phyloP scores from a whole-genome alignment of 2,888 invertebrate genomes.

The Gari tellinella region DNA sequence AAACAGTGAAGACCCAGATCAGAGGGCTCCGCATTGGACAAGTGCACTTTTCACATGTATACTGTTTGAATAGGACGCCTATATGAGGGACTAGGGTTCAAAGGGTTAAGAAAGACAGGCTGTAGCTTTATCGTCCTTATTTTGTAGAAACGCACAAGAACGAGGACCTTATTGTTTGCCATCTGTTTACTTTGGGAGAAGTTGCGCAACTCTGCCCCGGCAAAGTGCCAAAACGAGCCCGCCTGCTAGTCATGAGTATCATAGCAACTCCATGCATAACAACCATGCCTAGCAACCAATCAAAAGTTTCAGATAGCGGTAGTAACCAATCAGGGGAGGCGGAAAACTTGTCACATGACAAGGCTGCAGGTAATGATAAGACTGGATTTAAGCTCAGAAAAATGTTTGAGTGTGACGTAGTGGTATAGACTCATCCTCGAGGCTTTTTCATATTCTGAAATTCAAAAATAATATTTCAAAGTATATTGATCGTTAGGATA shows the following conservation, averaged over 20 bases:
- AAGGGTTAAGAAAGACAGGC: too few species aligned
- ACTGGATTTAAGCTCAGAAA: too few species aligned
- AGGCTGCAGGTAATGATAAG: neutral
- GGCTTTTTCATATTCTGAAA: too few species aligned
- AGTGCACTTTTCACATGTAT: too few species aligned
- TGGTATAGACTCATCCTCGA: too few species aligned
- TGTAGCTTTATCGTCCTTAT: neutral
- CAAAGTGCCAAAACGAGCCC: conserved; percentile 82
- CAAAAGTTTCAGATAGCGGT: conserved; percentile 31
- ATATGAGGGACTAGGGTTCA: too few species aligned
- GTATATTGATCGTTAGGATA: too few species aligned
- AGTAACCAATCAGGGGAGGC: conserved; percentile 9
- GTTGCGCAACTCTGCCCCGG: conserved; percentile 84
- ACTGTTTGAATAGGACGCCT: too few species aligned
- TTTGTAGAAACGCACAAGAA: conserved; percentile 62
- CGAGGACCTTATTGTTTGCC: conserved; percentile 81
- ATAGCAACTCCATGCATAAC: conserved; percentile 78
- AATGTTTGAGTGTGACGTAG: too few species aligned
- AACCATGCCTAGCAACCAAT: conserved; percentile 46
- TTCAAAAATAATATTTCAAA: too few species aligned
- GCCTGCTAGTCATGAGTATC: conserved; percentile 84
- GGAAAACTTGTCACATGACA: conserved; percentile 5
- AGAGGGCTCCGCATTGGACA: too few species aligned
- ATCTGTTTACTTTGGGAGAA: conserved; percentile 85
- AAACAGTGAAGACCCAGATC: too few species aligned